These are phyloP conservation scores for Epinephelus moara DNA, from an alignment of 2,113 vertebrate species.

Conservation along the genomic window DNA sequence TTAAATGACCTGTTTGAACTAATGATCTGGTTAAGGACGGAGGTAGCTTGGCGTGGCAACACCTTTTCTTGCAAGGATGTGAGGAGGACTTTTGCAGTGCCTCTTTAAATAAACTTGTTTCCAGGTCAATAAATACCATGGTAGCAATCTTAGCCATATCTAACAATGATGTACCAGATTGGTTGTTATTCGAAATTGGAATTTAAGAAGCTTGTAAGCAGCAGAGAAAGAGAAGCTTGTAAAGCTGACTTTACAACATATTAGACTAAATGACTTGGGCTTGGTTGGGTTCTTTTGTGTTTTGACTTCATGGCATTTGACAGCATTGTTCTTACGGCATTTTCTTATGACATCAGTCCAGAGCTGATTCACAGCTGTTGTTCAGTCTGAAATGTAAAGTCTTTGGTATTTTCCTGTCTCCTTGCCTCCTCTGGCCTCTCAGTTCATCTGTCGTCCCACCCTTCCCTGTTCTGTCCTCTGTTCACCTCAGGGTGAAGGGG, in stretches of 20 bases:
- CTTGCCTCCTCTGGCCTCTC: background rate
- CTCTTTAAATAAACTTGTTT: background rate
- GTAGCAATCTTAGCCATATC: background rate
- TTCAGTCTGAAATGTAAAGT: background rate
- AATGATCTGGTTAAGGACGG: background rate
- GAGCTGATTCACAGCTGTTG: background rate
- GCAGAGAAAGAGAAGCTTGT: background rate
- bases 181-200: no score
- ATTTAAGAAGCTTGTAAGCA: background rate
- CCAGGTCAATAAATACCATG: background rate
- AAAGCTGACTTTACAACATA: background rate
- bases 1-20: background rate
- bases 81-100: background rate
- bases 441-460: background rate
- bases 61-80: background rate
- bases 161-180: background rate
- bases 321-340: background rate
- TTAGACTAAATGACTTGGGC: background rate
- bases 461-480: background rate
- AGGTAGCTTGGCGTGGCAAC: no score
- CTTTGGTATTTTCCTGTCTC: background rate
- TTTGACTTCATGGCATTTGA: background rate
- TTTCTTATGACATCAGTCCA: background rate
- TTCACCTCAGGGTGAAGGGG: constrained; percentile 25
- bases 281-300: background rate